phyloP scores from a whole-genome alignment of 1,140 invertebrate genomes.

The Sipha flava region DNA sequence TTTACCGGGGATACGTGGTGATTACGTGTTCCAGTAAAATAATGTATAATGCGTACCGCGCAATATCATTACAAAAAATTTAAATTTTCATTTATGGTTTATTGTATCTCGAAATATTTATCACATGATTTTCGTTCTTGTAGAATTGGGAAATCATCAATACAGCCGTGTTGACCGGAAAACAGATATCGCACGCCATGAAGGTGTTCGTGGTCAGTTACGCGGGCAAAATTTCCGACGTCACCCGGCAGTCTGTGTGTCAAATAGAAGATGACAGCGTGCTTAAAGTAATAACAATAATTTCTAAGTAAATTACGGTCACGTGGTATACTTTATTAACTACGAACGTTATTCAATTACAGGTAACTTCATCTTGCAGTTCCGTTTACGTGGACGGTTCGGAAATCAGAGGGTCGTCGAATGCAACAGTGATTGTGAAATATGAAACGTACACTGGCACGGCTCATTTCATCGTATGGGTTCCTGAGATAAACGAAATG shows the following conservation, averaged over 20 bases:
- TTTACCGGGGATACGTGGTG: too few relatives aligned
- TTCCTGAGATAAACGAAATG: constrained; percentile 80
- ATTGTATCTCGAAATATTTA: not conserved
- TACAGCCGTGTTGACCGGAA: constrained; percentile 86
- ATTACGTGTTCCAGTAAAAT: not conserved
- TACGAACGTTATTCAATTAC: too few relatives aligned
- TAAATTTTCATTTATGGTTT: not conserved
- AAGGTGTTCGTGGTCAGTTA: constrained; percentile 91
- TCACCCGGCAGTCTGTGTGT: constrained; percentile 90
- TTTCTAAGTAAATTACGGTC: too few relatives aligned
- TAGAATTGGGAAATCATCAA: constrained; percentile 94
- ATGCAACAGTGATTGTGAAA: constrained; percentile 87
- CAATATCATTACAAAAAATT: not conserved
- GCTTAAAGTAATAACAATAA: constrained; percentile 80
- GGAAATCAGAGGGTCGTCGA: constrained; percentile 87
- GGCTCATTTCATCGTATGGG: constrained; percentile 89
- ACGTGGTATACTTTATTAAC: too few relatives aligned
- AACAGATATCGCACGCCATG: constrained; percentile 88
- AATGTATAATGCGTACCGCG: not conserved
- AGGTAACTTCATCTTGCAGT: constrained; percentile 93
- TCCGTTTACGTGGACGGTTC: constrained; percentile 94
- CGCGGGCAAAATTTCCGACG: constrained; percentile 85
- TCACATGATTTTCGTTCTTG: constrained; percentile 40
- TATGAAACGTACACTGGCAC: constrained; percentile 84
- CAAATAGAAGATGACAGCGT: constrained; percentile 91